These are phyloP conservation scores for Eilema depressum DNA, from an alignment of 2,888 invertebrate species.

Conservation along the genomic window DNA sequence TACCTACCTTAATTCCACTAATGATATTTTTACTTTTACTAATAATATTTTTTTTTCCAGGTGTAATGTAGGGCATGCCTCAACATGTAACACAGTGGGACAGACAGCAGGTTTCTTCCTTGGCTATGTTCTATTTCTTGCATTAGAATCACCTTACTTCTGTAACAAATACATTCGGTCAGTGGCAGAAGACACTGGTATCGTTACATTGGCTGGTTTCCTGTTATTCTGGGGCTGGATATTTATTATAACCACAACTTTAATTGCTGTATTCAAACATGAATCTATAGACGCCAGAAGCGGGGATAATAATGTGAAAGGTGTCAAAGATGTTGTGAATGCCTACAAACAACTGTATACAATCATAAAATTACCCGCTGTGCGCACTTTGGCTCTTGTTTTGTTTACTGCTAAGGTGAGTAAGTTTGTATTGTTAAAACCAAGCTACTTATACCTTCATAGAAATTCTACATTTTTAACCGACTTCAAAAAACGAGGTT, in stretches of 20 bases:
- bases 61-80: slow-evolving; percentile 98
- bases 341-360: slow-evolving; percentile 94
- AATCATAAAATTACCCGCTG: slow-evolving; percentile 94
- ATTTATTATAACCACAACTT: slow-evolving; percentile 95
- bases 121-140: slow-evolving; percentile 98
- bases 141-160: slow-evolving; percentile 97
- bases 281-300: slow-evolving; percentile 87
- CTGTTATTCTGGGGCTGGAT: slow-evolving; percentile 98
- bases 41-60: slow-evolving; percentile 88
- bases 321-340: slow-evolving; percentile 80
- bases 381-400: slow-evolving; percentile 92
- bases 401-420: slow-evolving; percentile 96
- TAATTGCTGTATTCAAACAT: slow-evolving; percentile 95
- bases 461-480: too few relatives aligned
- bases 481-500: too few relatives aligned
- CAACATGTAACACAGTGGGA: slow-evolving; percentile 99
- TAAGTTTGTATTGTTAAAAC: slow-evolving; percentile 2
- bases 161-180: slow-evolving; percentile 96
- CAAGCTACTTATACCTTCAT: too few relatives aligned
- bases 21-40: too few relatives aligned
- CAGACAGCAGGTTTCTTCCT: slow-evolving; percentile 99
- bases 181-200: slow-evolving; percentile 90
- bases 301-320: slow-evolving; percentile 69
- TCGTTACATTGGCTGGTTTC: slow-evolving; percentile 93
- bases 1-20: too few relatives aligned